These are phyloP conservation scores for Mormyrops attenuatus DNA, from an alignment of 2,797 vertebrate genomes.

Conservation along the genomic window DNA sequence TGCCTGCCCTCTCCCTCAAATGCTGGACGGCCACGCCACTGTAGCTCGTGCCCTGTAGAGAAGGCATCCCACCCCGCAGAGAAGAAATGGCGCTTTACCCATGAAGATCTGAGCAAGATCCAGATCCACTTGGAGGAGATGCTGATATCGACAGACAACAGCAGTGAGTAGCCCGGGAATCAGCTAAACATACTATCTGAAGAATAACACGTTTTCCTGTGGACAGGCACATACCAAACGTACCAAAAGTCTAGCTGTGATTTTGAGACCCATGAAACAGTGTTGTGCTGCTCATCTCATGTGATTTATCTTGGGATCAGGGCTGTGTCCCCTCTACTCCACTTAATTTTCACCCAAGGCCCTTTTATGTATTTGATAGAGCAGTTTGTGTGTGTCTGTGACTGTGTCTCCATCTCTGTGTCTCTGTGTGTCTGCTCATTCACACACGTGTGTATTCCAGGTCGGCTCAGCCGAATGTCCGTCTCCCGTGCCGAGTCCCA, in stretches of 20 bases:
- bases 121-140: conserved; percentile 73
- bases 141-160: conserved; percentile 56
- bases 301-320: background rate
- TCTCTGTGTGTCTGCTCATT: background rate
- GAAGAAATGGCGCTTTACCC: conserved; percentile 76
- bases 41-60: conserved; percentile 26
- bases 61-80: conserved; percentile 42
- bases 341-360: background rate
- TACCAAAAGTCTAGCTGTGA: background rate
- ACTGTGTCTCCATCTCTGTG: background rate
- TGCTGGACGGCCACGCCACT: background rate
- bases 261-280: background rate
- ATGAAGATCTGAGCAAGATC: conserved; percentile 74
- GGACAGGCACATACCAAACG: no score
- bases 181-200: background rate
- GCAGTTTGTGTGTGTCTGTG: background rate
- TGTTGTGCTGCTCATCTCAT: background rate
- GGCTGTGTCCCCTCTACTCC: background rate
- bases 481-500: conserved; percentile 56
- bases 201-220: no score
- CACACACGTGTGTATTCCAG: conserved; percentile 46
- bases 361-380: background rate
- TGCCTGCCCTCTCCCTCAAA: conserved; percentile 45
- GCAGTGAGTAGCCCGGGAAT: conserved; percentile 55
- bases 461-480: conserved; percentile 62